A percentile compares a stretch with the other conserved stretches of the same genome.
These are phyloP conservation scores for Oreotrochilus melanogaster DNA, from an alignment of 2,113 vertebrate genomes.

Conservation along the genomic window DNA sequence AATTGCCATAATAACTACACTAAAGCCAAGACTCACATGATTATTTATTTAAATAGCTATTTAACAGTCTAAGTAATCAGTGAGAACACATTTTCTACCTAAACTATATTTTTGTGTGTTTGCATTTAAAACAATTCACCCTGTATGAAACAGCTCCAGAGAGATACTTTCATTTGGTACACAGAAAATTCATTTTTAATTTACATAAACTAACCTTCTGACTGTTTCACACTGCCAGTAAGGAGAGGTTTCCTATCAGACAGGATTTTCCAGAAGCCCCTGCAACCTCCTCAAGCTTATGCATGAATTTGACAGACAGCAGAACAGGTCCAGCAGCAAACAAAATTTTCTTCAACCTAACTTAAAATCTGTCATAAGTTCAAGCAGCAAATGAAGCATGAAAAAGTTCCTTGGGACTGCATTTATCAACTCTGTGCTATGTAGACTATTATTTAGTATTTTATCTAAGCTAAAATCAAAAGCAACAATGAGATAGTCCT, in stretches of 20 bases:
- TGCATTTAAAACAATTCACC: background rate
- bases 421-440: background rate
- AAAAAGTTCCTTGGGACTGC: background rate
- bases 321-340: background rate
- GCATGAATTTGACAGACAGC: background rate
- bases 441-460: background rate
- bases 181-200: background rate
- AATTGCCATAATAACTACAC: background rate
- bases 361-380: background rate
- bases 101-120: background rate
- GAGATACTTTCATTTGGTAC: background rate
- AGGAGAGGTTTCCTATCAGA: background rate
- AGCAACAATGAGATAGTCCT: background rate
- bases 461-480: background rate
- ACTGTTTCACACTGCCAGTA: background rate
- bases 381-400: background rate
- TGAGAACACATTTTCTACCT: background rate
- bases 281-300: background rate
- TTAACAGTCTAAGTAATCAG: background rate
- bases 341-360: background rate
- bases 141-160: background rate
- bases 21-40: background rate
- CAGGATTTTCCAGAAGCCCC: background rate
- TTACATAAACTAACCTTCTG: background rate
- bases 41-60: background rate